Base-by-base conservation (phyloP, 2,113 vertebrate genomes). In the Dipodomys stephensi region DNA sequence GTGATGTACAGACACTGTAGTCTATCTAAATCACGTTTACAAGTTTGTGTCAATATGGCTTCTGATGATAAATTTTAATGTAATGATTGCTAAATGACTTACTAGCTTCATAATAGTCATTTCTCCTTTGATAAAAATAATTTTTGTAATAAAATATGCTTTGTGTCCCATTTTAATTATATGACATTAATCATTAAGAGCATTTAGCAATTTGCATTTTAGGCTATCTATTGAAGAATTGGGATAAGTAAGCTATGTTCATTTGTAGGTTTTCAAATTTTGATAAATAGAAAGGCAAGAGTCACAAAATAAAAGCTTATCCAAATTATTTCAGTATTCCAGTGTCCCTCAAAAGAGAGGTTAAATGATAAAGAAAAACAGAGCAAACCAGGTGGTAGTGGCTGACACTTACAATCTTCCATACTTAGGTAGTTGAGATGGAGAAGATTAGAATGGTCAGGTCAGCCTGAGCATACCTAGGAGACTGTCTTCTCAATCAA, bases 221-320 rank as follows among this genome's bases (percentile, higher is more conserved):
- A 81, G 92, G 86, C 30, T 88, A 92, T 30, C 69, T 65, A 90
- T 80, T 90, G 93, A 73, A 60, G 71, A 96, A 91, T 96, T 90
- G 64, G 27, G 20, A 86, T 2, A 10, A 87, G 15, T 28, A 94
- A 53, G 90, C 4, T 76, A 10, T 71, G 77, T 90, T 90, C 62
- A 81, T 86, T 88, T 83, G 15, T 57, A 95, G 4, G 23, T 22
- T 79, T 77, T 64, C 92, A 12, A 35, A 73, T 83, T 32, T 60
- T 68, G 23, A 83, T 83, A 78, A 88, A 80, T 78, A 92, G 49
- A 67, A 94, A 90, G n/a, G 68, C 27, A 83, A 92, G 92, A 78
- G n/a, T 68, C 78, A 92, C 39, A 84, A 93, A 90, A 87, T 76
- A 93, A 92, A 94, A 93, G 53, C 77, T 49, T 79, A 44, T 6